Evolutionary conservation across 1,140 invertebrate genomes (phyloP), one percentile per base, ranked within the genome.

Genomic region (Mactra quadrangularis): DNA sequence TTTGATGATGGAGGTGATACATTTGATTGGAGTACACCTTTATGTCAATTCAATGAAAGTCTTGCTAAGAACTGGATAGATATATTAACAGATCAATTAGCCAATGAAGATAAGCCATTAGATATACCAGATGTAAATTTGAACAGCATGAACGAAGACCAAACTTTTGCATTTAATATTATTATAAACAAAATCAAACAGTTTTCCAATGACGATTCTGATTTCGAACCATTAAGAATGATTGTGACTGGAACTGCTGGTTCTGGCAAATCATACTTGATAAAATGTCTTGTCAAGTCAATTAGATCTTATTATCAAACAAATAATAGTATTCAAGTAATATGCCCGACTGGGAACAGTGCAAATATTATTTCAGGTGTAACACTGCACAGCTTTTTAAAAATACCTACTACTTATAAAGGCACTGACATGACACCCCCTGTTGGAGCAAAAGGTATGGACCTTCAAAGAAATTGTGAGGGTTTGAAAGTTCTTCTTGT

Each of bases 301-400:
- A 77, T 83, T 11, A 35, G 71, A 52, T 13, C 19, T 4, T 2
- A 78, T 11, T 85, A 85, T 33, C 59, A 83, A 17, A 57, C 1
- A 17, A 87, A 78, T 38, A 74, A 77, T 60, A 57, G 33, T 50
- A 75, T 85, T 17, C 83, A 85, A 53, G 83, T 82, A 31, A 17
- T 87, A 29, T 82, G 83, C 68, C 83, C 85, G 38, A 85, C 83
- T 19, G 85, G 85, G 0, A 87, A 84, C 19, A 84, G 82, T 78
- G 76, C 76, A 7, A 84, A 86, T 50, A 1, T 86, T 0, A 84
- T 86, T n/a, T 64, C 47, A 17, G 83, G 82, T 22, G 66, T 72
- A 1, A 84, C 85, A 1, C 29, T 82, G 11, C 82, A 86, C 33
- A 82, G 77, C 68, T 84, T 84, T 60, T 25, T 84, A 19, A 82